These are phyloP conservation scores for Rhombomys opimus DNA, from an alignment of 2,113 vertebrate species.

Conservation along the genomic window DNA sequence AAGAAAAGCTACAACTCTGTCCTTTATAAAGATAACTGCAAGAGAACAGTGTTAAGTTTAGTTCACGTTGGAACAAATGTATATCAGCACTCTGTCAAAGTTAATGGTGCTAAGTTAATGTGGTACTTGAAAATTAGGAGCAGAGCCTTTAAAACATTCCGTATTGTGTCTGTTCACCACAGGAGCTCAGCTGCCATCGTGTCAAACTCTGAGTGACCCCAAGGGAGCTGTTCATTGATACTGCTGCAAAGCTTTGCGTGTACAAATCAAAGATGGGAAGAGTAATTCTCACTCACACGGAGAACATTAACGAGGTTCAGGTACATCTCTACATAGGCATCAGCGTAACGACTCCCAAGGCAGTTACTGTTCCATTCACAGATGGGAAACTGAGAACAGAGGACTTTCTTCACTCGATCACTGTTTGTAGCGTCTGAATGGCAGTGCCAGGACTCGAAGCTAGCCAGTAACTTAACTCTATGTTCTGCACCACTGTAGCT, in stretches of 20 bases:
- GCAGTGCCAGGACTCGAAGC: not conserved
- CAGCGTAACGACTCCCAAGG: not conserved
- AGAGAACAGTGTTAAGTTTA: conserved; percentile 8
- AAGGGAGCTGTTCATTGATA: not conserved
- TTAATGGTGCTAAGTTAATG: not conserved
- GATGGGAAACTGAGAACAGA: not conserved
- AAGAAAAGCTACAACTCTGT: not conserved
- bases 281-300: not conserved
- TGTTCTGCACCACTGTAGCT: not conserved
- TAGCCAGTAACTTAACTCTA: not conserved
- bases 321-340: not conserved
- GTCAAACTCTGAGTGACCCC: not conserved
- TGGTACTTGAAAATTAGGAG: not conserved
- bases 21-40: conserved; percentile 17
- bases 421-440: rapidly evolving
- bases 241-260: not conserved
- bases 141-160: not conserved
- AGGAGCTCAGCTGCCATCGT: not conserved
- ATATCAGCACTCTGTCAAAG: not conserved
- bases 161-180: not conserved
- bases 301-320: not conserved
- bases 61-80: not conserved
- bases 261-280: conserved; percentile 28
- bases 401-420: not conserved
- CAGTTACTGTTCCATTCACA: rapidly evolving